Base-by-base conservation (phyloP, 2,113 vertebrate genomes). In the Dicaeum eximium region DNA sequence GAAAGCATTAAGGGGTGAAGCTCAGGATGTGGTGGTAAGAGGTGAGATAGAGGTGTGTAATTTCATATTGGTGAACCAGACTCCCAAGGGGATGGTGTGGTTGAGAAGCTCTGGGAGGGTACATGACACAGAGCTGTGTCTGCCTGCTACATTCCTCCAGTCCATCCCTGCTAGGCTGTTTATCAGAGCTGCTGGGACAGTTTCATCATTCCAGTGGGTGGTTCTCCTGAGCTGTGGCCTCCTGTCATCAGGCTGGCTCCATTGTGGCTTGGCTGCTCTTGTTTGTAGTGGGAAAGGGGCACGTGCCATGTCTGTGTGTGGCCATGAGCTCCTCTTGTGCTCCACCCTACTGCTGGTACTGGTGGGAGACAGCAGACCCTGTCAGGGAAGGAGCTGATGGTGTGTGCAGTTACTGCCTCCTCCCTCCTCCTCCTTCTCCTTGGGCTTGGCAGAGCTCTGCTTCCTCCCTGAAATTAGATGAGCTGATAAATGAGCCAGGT, bases 1-100 rank as follows among this genome's bases (percentile, higher is more conserved):
- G 74, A 80, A 85, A 48, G 62, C 93, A 30, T 61, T 80, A 57
- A 69, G 70, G 45, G 33, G 12, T 4, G 19, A 66, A 86, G 77
- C 69, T 88, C 53, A 84, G 45, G 86, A 56, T 79, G 62, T 62
- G 53, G 56, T 30, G 56, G 73, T 67, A 50, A 73, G 92, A 91
- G 47, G 66, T 69, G 78, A 77, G 84, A 27, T 37, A 33, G 28
- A 72, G 71, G 92, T 94, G 67, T 92, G 79, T 90, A 96, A 95
- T 97, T 96, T 94, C 89, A 85, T 91, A 87, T 73, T 0, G 0
- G 51, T 86, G 74, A 95, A 31, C 58, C 62, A 58, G 70, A 53
- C 27, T 90, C 73, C 78, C 71, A 17, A 38, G 79, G 71, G 74
- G 35, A 10, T 65, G 74, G 27, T 66, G 35, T 66, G 92, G 66